Conservation (phyloP, 2,113 vertebrate species). For the Nothobranchius furzeri region DNA sequence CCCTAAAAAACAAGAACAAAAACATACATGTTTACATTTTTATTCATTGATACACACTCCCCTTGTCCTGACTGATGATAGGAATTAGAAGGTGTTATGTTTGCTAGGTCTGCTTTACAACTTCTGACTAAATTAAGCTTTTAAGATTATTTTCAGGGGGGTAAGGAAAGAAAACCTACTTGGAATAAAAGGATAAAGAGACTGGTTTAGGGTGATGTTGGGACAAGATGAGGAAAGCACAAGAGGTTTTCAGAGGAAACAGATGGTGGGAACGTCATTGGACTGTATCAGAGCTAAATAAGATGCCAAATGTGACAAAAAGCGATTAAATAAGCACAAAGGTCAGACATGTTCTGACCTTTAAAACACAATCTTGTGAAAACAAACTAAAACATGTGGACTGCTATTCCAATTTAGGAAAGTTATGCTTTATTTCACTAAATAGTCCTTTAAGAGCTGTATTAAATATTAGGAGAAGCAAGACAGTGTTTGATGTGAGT, state of each 20-base stretch:
- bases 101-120: constrained; percentile 2
- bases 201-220: constrained; percentile 1
- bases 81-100: constrained; percentile 2
- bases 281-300: constrained; percentile 27
- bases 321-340: constrained; percentile 25
- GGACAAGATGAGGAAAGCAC: constrained; percentile 4
- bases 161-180: constrained; percentile 4
- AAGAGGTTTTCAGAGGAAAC: constrained; percentile 31
- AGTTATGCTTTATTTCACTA: constrained; percentile 8
- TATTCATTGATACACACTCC: constrained; percentile 18
- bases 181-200: constrained; percentile 23
- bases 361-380: constrained; percentile 30
- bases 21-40: constrained; percentile 8
- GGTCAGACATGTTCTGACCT: constrained; percentile 47
- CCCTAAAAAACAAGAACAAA: too few relatives aligned
- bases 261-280: constrained; percentile 49
- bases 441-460: background rate
- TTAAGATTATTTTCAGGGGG: constrained; percentile 15
- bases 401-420: background rate
- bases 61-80: constrained; percentile 8
- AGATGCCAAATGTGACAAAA: constrained; percentile 23
- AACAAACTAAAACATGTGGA: constrained; percentile 7
- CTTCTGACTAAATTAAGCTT: constrained; percentile 14
- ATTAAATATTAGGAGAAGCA: background rate
- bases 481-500: constrained; percentile 11